Percentiles rank a stretch among this genome's conserved stretches.
These are phyloP conservation scores for Hyles euphorbiae DNA, from an alignment of 1,140 invertebrate genomes.

Conservation along the genomic window DNA sequence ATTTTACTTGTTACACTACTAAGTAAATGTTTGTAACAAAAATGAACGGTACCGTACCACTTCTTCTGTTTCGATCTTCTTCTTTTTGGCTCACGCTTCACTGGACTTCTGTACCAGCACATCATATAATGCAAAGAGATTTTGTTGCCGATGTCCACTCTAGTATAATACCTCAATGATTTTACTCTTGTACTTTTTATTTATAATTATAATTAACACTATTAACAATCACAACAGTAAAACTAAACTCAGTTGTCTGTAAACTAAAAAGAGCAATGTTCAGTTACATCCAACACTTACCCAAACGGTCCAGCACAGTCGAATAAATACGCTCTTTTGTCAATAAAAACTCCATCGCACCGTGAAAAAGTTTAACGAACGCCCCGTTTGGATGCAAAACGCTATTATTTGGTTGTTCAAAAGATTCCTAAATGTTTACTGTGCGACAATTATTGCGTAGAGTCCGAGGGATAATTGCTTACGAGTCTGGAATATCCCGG, in stretches of 20 bases:
- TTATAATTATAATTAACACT: too few species aligned
- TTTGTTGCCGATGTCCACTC: too few species aligned
- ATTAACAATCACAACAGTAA: too few species aligned
- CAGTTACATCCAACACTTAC: not conserved
- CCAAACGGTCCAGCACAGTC: not conserved
- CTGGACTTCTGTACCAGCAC: too few species aligned
- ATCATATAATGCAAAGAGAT: too few species aligned
- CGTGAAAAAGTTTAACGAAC: slow-evolving; percentile 9
- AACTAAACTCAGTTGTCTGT: not conserved
- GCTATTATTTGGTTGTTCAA: slow-evolving; percentile 8
- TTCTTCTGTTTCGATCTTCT: too few species aligned
- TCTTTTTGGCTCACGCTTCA: too few species aligned
- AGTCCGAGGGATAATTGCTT: slow-evolving; percentile 19
- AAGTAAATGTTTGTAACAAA: too few species aligned
- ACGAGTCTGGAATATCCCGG: slow-evolving; percentile 17
- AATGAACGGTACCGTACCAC: too few species aligned
- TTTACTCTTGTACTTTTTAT: too few species aligned
- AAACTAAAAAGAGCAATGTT: not conserved
- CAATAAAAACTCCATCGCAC: slow-evolving; percentile 5
- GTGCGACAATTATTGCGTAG: slow-evolving; percentile 12
- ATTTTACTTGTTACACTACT: too few species aligned
- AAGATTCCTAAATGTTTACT: slow-evolving; percentile 17
- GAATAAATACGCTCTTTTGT: slow-evolving; percentile 15
- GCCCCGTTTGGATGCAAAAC: slow-evolving; percentile 8
- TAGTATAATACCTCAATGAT: too few species aligned